phyloP scores from a whole-genome alignment of 2,888 invertebrate species.

The Acleris laterana region DNA sequence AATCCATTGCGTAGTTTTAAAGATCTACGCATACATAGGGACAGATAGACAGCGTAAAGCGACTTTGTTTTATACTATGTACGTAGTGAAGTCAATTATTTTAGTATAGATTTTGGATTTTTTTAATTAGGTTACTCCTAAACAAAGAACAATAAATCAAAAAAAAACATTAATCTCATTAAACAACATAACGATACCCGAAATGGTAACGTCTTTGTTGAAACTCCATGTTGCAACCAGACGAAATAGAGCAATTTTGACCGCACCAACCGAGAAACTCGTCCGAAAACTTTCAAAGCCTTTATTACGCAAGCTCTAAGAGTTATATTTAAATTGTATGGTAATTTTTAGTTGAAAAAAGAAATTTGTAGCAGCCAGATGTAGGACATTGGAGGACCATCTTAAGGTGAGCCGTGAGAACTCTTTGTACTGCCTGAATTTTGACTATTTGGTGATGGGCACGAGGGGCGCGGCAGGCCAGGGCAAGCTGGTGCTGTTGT shows the following conservation, averaged over 20 bases:
- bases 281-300: constrained; percentile 11
- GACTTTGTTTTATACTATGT: too few species aligned
- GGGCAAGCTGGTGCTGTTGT: constrained; percentile 53
- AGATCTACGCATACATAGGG: too few species aligned
- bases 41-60: too few species aligned
- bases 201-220: constrained; percentile 43
- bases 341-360: constrained; percentile 49
- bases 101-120: not conserved
- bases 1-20: too few species aligned
- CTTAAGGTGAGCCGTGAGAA: constrained; percentile 47
- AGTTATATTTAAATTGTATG: constrained; percentile 60
- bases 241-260: constrained; percentile 40
- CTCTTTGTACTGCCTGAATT: constrained; percentile 66
- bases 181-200: constrained; percentile 61
- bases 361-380: constrained; percentile 57
- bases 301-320: constrained; percentile 47
- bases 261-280: constrained; percentile 12
- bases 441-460: constrained; percentile 46
- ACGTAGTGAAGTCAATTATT: too few species aligned
- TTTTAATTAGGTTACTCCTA: constrained; percentile 6
- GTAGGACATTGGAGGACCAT: constrained; percentile 48
- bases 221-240: constrained; percentile 46
- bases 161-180: constrained; percentile 57
- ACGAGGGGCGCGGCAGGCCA: constrained; percentile 55
- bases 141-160: constrained; percentile 49